These are phyloP conservation scores for Tuberolachnus salignus DNA, from an alignment of 2,888 invertebrate species.

Conservation along the genomic window DNA sequence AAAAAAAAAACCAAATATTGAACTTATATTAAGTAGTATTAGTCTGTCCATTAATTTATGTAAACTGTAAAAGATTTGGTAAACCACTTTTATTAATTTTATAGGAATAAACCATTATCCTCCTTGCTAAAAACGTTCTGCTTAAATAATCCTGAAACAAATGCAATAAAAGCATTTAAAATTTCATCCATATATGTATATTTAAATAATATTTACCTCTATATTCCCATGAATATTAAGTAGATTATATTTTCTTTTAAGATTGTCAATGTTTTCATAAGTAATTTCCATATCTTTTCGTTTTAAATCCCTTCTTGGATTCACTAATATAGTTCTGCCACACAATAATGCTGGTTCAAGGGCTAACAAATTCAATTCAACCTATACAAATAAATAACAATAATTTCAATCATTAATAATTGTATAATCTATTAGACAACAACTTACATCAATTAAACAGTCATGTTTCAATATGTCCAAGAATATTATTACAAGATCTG, in stretches of 20 bases:
- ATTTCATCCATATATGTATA: neutral
- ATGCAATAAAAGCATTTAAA: neutral
- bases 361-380: constrained; percentile 20
- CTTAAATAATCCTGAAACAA: constrained; percentile 35
- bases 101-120: constrained; percentile 31
- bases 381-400: constrained; percentile 8
- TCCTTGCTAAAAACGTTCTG: constrained; percentile 28
- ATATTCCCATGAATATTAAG: constrained; percentile 44
- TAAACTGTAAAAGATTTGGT: constrained; percentile 41
- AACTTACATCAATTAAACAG: constrained; percentile 27
- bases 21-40: neutral
- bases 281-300: constrained; percentile 47
- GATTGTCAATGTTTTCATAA: constrained; percentile 39
- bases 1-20: too few relatives aligned
- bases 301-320: constrained; percentile 30
- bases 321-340: constrained; percentile 43
- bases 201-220: constrained; percentile 11
- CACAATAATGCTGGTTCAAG: constrained; percentile 46
- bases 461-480: constrained; percentile 28
- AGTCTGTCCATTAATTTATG: neutral
- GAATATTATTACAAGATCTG: constrained; percentile 21
- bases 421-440: neutral
- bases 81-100: constrained; percentile 25
- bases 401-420: too few relatives aligned
- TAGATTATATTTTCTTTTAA: constrained; percentile 38